Percentiles rank a stretch among this genome's conserved stretches.
Conservation (phyloP, 2,113 vertebrate genomes). For the Xerus inauris region DNA sequence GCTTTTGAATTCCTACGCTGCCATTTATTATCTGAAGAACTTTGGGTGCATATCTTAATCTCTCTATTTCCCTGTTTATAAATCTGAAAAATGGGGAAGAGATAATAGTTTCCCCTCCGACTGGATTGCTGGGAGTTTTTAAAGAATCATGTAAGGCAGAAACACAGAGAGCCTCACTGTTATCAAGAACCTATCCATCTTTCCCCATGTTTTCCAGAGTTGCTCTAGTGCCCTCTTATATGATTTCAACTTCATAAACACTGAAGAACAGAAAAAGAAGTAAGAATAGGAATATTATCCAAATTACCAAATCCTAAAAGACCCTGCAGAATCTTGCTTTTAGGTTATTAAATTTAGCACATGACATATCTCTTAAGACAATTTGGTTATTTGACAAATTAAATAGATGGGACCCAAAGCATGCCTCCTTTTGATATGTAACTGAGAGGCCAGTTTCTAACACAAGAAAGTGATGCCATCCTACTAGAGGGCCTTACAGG, state of each 20-base stretch:
- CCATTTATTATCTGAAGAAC: background rate
- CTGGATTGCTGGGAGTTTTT: background rate
- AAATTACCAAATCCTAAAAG: background rate
- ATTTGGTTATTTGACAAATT: background rate
- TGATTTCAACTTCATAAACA: background rate
- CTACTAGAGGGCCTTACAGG: background rate
- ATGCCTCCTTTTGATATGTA: no score
- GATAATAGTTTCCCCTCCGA: background rate
- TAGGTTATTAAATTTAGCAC: background rate
- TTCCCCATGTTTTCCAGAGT: background rate
- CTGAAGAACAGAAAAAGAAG: background rate
- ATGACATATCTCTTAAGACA: background rate
- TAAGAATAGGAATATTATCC: background rate
- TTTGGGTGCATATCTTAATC: background rate
- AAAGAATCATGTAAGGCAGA: background rate
- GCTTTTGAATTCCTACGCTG: background rate
- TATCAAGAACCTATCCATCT: background rate
- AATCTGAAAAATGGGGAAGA: background rate
- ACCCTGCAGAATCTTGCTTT: background rate
- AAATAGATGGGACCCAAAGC: background rate
- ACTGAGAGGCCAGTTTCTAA: background rate
- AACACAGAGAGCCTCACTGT: background rate
- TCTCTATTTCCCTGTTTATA: background rate
- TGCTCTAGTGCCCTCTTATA: accelerated
- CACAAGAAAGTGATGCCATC: background rate